Percentiles rank a stretch among this genome's conserved stretches.
These are phyloP conservation scores for Labrus mixtus DNA, from an alignment of 2,113 vertebrate species.

Conservation along the genomic window DNA sequence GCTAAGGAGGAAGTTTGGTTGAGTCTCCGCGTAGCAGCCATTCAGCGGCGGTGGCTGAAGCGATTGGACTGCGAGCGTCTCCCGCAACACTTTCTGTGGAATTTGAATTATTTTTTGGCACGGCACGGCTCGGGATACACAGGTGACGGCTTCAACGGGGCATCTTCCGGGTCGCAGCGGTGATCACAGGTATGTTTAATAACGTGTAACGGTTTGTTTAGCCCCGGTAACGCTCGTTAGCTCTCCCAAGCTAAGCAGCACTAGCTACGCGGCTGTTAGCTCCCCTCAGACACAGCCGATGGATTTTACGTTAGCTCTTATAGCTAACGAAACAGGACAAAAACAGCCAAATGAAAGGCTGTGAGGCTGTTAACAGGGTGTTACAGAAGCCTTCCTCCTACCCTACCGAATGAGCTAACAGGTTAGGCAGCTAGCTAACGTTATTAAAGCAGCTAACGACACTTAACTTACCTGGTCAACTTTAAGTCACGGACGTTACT, in stretches of 20 bases:
- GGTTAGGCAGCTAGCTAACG: constrained; percentile 40
- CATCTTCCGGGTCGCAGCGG: constrained; percentile 60
- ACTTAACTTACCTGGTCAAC: constrained; percentile 67
- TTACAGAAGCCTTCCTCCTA: neutral
- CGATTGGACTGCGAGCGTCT: constrained; percentile 60
- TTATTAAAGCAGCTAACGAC: constrained; percentile 16
- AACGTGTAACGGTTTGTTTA: neutral
- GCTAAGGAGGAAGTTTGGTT: constrained; percentile 85
- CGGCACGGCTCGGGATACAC: constrained; percentile 48
- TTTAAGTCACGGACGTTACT: constrained; percentile 40
- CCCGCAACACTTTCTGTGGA: constrained; percentile 69
- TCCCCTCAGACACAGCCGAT: neutral
- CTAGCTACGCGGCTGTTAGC: constrained; percentile 49
- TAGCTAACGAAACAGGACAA: constrained; percentile 3
- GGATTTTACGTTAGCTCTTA: neutral
- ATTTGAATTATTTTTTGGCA: constrained; percentile 67
- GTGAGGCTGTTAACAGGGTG: neutral
- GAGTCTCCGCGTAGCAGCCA: constrained; percentile 72
- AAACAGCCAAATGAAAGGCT: fast-evolving
- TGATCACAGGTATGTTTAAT: constrained; percentile 60
- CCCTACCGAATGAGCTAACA: neutral
- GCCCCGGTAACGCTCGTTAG: constrained; percentile 54
- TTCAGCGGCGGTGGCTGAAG: constrained; percentile 77
- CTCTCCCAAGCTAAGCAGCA: constrained; percentile 65
- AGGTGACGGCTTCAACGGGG: constrained; percentile 46